phyloP scores from a whole-genome alignment of 1,140 invertebrate species.

The Ceratina japonica region DNA sequence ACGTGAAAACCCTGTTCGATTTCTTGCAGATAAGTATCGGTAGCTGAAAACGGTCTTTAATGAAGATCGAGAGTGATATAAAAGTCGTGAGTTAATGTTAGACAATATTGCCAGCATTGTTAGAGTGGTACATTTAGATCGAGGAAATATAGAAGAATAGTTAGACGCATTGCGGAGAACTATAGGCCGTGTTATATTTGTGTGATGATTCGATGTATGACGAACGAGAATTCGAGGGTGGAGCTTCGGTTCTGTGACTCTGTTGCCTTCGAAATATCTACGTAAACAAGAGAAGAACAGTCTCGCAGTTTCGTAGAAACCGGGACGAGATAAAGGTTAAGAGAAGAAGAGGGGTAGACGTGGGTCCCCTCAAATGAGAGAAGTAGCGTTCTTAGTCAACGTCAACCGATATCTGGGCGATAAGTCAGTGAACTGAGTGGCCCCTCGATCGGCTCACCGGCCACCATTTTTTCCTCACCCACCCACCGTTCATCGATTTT shows the following conservation, averaged over 20 bases:
- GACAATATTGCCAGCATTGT: too few relatives aligned
- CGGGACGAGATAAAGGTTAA: slow-evolving; percentile 14
- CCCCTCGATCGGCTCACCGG: slow-evolving; percentile 3
- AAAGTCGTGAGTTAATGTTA: not conserved
- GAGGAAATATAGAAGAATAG: too few relatives aligned
- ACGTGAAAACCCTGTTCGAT: too few relatives aligned
- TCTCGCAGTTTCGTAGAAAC: not conserved
- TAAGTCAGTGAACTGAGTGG: slow-evolving; percentile 2
- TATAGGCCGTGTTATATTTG: slow-evolving; percentile 13
- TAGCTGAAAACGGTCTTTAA: too few relatives aligned
- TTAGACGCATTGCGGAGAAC: not conserved
- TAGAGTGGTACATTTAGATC: too few relatives aligned
- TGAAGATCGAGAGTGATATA: not conserved
- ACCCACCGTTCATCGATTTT: not conserved
- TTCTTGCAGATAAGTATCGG: too few relatives aligned
- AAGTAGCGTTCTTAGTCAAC: slow-evolving; percentile 5
- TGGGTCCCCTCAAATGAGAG: slow-evolving; percentile 29
- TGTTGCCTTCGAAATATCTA: not conserved
- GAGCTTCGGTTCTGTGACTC: slow-evolving; percentile 14
- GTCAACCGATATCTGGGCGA: slow-evolving; percentile 17
- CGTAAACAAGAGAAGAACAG: not conserved
- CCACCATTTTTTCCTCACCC: not conserved
- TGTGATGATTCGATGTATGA: slow-evolving; percentile 52
- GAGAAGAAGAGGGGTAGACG: not conserved
- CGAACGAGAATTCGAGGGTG: slow-evolving; percentile 18